Base-by-base conservation (phyloP, 2,888 invertebrate species). In the Marasmarcha lunaedactyla region DNA sequence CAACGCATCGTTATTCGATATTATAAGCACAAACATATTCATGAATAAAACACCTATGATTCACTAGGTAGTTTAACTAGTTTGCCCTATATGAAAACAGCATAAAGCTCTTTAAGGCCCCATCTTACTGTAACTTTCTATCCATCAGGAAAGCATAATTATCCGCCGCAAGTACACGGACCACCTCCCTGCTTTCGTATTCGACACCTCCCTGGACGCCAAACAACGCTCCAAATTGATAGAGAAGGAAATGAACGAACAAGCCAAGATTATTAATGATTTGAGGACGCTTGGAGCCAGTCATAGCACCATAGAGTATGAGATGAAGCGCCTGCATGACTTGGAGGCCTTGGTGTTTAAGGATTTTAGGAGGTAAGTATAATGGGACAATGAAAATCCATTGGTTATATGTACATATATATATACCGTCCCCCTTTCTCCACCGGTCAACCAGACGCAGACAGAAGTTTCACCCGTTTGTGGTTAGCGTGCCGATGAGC, bases 221-320 rank as follows among this genome's bases (percentile, higher is more conserved):
- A 90, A 90, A 60, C 90, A 92, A 59, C 88, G 97, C 11, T 94
- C 95, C n/a, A 92, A 94, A 59, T 86, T 97, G 46, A 94, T 97
- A 55, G 97, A 98, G 73, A 93, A 94, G 62, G 97, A 97, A 78
- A 97, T 99, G 95, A 95, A 95, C 61, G 97, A 98, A 67, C 97
- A 98, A 68, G 93, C 97, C 9, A 95, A 95, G 79, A 92, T 96
- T 40, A 96, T 98, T 45, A 95, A 94, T 64, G 97, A 97, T 71
- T 79, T 98, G 48, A 87, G 93, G 52, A 90, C 92, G 3, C 78
- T 94, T 34, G 96, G 97, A 0, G 97, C 97, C 20, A 93, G 93
- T 14, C 92, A 94, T 55, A 89, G 90, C 35, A 95, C 95, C 2
- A 93, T 99, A 41, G 96, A 98, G 55, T 89, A 92, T 54, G 98